Conservation (phyloP, 2,113 vertebrate genomes). For the Salvelinus fontinalis region DNA sequence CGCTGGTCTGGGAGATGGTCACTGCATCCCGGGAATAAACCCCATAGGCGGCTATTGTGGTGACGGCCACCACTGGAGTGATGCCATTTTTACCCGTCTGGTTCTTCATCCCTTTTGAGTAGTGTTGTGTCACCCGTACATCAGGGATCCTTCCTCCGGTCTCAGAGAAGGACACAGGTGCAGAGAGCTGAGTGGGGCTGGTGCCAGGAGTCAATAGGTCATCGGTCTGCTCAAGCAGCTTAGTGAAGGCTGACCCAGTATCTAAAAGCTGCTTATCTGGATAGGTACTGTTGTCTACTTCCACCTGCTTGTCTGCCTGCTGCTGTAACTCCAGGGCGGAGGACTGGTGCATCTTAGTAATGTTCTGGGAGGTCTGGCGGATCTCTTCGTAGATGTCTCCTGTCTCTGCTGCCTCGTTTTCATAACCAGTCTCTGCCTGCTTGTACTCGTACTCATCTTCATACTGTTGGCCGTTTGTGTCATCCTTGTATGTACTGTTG, state of each 20-base stretch:
- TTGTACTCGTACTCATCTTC: constrained; percentile 77
- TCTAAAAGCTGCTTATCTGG: constrained; percentile 88
- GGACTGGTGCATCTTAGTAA: constrained; percentile 72
- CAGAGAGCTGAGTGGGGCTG: constrained; percentile 92
- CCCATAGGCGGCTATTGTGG: constrained; percentile 75
- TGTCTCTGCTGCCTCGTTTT: constrained; percentile 70
- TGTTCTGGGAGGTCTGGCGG: constrained; percentile 82
- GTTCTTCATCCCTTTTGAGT: constrained; percentile 81
- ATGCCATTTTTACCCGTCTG: constrained; percentile 77
- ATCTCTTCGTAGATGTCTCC: constrained; percentile 87
- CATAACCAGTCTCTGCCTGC: constrained; percentile 72
- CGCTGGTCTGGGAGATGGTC: constrained; percentile 72
- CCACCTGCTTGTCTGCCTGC: constrained; percentile 70
- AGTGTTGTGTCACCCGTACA: constrained; percentile 94
- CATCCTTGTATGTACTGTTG: constrained; percentile 68
- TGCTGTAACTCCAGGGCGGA: not conserved
- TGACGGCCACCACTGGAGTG: constrained; percentile 68
- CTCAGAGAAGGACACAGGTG: constrained; percentile 87
- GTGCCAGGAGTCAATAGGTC: constrained; percentile 88
- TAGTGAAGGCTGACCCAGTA: constrained; percentile 86
- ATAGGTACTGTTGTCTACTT: constrained; percentile 71
- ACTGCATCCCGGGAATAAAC: constrained; percentile 76
- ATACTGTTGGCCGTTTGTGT: constrained; percentile 81
- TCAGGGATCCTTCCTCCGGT: constrained; percentile 82
- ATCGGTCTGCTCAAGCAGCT: constrained; percentile 77